Evolutionary conservation across 2,113 vertebrate species (phyloP).

Genomic region (Saguinus midas): DNA sequence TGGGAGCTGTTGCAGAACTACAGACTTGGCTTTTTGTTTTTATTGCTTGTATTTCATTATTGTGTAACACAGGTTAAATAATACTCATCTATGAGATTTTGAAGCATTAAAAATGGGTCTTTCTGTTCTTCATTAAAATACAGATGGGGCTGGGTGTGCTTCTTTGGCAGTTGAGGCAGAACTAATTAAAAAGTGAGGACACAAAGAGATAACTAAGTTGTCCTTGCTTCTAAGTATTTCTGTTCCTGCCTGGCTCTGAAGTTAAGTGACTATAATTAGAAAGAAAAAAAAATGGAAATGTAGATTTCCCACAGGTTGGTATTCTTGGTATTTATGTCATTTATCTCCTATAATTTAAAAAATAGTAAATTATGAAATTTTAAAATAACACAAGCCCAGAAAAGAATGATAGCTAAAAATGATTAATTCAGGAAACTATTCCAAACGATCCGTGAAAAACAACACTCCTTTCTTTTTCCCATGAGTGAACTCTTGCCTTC

Average conservation of each 20-base stretch:
- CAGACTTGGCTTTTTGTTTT: not conserved
- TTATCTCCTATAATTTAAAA: slow-evolving; percentile 69
- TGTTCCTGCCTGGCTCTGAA: not conserved
- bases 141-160: not conserved
- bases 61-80: not conserved
- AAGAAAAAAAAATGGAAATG: not conserved
- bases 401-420: slow-evolving; percentile 65
- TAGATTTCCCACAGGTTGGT: slow-evolving; percentile 63
- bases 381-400: slow-evolving; percentile 68
- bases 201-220: not conserved
- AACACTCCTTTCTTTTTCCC: slow-evolving; percentile 42
- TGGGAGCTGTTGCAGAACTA: not conserved
- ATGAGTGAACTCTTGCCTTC: slow-evolving; percentile 48
- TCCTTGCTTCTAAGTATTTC: slow-evolving; percentile 11
- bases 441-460: slow-evolving; percentile 46
- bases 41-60: not conserved
- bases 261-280: slow-evolving; percentile 38
- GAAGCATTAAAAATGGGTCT: not conserved
- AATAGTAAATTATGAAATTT: slow-evolving; percentile 70
- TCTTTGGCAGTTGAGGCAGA: slow-evolving; percentile 2
- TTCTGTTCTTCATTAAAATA: not conserved
- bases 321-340: slow-evolving; percentile 70
- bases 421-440: slow-evolving; percentile 65
- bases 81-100: not conserved
- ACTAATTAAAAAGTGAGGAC: not conserved